Percentiles rank a stretch among this genome's conserved stretches.
These are phyloP conservation scores for Pontoporia blainvillei DNA, from an alignment of 2,113 vertebrate species.

Conservation along the genomic window DNA sequence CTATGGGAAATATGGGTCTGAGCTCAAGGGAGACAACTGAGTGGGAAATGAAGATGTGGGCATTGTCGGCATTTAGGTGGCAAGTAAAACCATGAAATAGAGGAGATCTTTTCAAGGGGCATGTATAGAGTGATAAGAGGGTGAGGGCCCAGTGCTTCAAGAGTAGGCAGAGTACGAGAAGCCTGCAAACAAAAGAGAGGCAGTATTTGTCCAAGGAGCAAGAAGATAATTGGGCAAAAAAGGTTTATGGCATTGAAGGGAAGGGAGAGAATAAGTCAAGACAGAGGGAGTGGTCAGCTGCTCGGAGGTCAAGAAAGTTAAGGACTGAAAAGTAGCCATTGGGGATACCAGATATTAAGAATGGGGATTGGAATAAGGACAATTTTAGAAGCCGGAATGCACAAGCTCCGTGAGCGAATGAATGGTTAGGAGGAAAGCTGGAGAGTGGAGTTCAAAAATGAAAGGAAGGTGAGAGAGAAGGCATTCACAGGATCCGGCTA, in stretches of 20 bases:
- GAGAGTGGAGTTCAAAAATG: background rate
- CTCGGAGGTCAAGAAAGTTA: background rate
- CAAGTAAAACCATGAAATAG: background rate
- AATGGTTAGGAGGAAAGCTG: background rate
- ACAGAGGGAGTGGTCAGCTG: background rate
- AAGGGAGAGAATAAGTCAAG: background rate
- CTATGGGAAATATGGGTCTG: background rate
- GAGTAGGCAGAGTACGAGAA: background rate
- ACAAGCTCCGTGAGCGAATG: background rate
- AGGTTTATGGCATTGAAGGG: background rate
- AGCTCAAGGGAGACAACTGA: background rate
- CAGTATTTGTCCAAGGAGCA: background rate
- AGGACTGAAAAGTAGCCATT: background rate
- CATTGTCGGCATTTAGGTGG: background rate
- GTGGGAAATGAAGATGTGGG: background rate
- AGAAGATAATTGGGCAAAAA: background rate
- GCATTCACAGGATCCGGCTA: background rate
- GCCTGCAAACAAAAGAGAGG: background rate
- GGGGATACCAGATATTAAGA: background rate
- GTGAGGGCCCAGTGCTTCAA: background rate
- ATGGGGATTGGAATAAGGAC: background rate
- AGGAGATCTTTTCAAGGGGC: background rate
- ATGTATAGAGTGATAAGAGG: background rate
- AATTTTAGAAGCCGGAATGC: background rate
- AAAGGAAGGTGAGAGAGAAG: background rate